These are phyloP conservation scores for Zaprionus inermis DNA, from an alignment of 1,140 invertebrate species.

Conservation along the genomic window DNA sequence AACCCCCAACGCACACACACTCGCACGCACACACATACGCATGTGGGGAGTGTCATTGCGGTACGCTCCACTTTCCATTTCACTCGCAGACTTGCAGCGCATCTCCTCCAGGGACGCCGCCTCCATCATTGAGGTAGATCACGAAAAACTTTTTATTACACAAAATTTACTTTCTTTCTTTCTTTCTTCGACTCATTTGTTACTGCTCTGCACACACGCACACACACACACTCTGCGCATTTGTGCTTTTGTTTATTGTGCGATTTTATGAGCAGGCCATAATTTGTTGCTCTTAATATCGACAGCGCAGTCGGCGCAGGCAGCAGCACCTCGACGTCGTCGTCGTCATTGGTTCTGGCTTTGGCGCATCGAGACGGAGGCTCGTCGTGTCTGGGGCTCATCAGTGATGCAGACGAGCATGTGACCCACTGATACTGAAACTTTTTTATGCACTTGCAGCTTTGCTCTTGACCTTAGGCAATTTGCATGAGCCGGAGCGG, in stretches of 20 bases:
- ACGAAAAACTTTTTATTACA: constrained; percentile 80
- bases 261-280: constrained; percentile 78
- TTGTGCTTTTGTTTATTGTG: constrained; percentile 71
- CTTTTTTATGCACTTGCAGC: constrained; percentile 41
- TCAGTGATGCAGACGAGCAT: constrained; percentile 82
- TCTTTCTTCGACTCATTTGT: constrained; percentile 63
- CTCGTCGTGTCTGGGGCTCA: constrained; percentile 53
- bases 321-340: constrained; percentile 24
- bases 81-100: constrained; percentile 30
- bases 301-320: constrained; percentile 39
- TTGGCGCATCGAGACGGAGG: constrained; percentile 27
- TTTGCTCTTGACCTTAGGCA: constrained; percentile 75
- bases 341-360: constrained; percentile 15
- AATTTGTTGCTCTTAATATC: constrained; percentile 82
- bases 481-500: constrained; percentile 59
- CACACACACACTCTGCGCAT: background rate
- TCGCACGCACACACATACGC: constrained; percentile 1
- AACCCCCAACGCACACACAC: constrained; percentile 42
- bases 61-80: constrained; percentile 65
- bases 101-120: constrained; percentile 34
- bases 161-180: constrained; percentile 56
- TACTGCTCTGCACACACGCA: constrained; percentile 29
- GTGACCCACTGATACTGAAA: constrained; percentile 71
- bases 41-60: constrained; percentile 32
- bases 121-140: constrained; percentile 76